These are phyloP conservation scores for Tenthredo livida DNA, from an alignment of 2,888 invertebrate species.

Conservation along the genomic window DNA sequence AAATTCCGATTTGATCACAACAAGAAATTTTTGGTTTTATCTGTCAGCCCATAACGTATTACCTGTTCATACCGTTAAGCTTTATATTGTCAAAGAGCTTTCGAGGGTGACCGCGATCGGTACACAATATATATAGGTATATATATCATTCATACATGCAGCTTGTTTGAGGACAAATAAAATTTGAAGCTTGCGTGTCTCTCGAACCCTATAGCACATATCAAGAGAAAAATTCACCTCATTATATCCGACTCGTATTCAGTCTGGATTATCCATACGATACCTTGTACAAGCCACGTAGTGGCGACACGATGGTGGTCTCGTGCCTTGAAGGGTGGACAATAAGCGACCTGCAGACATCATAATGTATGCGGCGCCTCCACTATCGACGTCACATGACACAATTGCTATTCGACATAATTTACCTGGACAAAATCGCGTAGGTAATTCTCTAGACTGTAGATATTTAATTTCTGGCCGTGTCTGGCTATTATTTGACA, in stretches of 20 bases:
- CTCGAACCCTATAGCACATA: not conserved
- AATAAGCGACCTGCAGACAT: conserved; percentile 44
- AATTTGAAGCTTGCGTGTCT: conserved; percentile 16
- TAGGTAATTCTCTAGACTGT: not conserved
- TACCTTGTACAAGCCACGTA: not conserved
- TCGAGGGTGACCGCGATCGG: not conserved
- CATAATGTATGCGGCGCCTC: conserved; percentile 51
- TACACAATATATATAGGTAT: too few species aligned
- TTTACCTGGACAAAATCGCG: not conserved
- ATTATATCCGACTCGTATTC: conserved; percentile 33
- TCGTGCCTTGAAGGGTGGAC: conserved; percentile 31
- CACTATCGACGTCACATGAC: conserved; percentile 35
- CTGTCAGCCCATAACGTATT: not conserved
- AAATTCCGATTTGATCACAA: not conserved
- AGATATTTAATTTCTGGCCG: not conserved
- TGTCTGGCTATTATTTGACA: not conserved
- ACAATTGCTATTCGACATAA: conserved; percentile 8
- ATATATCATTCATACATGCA: not conserved
- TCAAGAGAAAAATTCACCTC: not conserved
- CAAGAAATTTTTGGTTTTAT: not conserved
- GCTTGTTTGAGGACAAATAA: conserved; percentile 12
- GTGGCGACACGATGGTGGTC: conserved; percentile 11
- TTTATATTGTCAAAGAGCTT: conserved; percentile 1
- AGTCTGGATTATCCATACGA: conserved; percentile 35
- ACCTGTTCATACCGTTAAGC: not conserved